Evolutionary conservation across 1,140 invertebrate species (phyloP), one percentile per base, ranked within the genome.

Genomic region (Diachasma alloeum): DNA sequence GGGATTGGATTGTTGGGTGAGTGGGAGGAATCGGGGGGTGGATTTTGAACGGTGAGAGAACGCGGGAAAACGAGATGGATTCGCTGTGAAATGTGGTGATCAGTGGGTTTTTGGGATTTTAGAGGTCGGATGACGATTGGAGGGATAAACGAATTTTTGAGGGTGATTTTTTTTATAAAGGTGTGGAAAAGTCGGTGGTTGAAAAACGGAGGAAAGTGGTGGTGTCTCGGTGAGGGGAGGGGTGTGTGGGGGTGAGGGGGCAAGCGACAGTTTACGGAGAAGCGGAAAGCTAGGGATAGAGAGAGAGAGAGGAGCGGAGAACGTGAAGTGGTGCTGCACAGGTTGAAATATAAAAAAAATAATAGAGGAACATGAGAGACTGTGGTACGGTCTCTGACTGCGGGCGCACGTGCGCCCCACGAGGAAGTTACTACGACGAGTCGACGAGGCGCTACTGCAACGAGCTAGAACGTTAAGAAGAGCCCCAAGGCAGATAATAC

Each of bases 371-470:
- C 73, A 80, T 80, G 78, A 80, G 78, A 72, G 70, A 74, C 69
- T 69, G 67, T 44, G 44, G 39, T 72, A 73, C 75, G 48, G 24
- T 77, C 17, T 70, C 69, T 36, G 66, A 19, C 69, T 80, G 78
- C 53, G 74, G 78, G 75, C 78, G 76, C 78, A 80, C 78, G 78
- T 80, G 78, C 78, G 76, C 75, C 72, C 72, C 78, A 80, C 78
- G 78, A 77, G 78, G 75, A 77, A 75, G 73, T 75, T 75, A 77
- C 76, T 74, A 77, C 75, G 76, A 77, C 75, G 76, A 77, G 72
- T 66, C 76, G 76, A 59, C 72, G 78, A 72, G 72, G 78, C 71
- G 78, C 46, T 68, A 63, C 72, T 77, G 75, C 37, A 24, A 72
- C 75, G 56, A 76, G 17, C 56, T 75, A 67, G 73, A 46, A 66